A percentile compares a stretch with the other conserved stretches of the same genome.
phyloP scores from a whole-genome alignment of 2,113 vertebrate genomes.

The Malurus alboscapulatus region DNA sequence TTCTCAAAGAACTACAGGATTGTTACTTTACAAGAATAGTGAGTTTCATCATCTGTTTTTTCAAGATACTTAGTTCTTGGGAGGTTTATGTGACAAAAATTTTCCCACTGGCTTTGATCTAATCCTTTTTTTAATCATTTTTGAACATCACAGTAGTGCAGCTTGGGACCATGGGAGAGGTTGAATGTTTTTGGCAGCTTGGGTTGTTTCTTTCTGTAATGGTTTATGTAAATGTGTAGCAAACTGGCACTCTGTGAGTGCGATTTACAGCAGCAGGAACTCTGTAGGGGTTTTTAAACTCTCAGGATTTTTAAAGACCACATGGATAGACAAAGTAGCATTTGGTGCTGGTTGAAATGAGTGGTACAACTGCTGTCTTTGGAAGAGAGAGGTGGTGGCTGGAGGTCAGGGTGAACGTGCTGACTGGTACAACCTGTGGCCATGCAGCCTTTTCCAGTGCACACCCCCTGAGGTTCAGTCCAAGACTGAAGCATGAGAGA shows the following conservation, averaged over 20 bases:
- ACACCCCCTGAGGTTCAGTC: not conserved
- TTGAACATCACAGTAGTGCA: not conserved
- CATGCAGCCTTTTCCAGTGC: not conserved
- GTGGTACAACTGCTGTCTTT: not conserved
- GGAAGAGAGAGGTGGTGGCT: not conserved
- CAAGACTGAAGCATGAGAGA: not conserved
- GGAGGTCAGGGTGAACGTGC: fast-evolving
- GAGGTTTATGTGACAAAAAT: not conserved
- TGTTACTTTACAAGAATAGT: not conserved
- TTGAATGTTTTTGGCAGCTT: not conserved
- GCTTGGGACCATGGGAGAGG: not conserved
- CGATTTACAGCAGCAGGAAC: not conserved
- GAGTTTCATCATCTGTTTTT: not conserved
- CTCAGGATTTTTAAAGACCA: not conserved
- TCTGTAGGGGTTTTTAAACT: too few species aligned
- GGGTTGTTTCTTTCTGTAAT: not conserved
- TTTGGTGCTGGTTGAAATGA: not conserved
- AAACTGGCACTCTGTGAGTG: not conserved
- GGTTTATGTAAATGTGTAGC: not conserved
- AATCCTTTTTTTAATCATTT: not conserved
- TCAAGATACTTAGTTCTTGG: not conserved
- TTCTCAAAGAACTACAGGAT: not conserved
- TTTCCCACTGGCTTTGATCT: not conserved
- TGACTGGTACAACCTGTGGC: not conserved
- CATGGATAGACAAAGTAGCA: not conserved